Conservation (phyloP, 1,140 invertebrate genomes). For the Nebria ingens region DNA sequence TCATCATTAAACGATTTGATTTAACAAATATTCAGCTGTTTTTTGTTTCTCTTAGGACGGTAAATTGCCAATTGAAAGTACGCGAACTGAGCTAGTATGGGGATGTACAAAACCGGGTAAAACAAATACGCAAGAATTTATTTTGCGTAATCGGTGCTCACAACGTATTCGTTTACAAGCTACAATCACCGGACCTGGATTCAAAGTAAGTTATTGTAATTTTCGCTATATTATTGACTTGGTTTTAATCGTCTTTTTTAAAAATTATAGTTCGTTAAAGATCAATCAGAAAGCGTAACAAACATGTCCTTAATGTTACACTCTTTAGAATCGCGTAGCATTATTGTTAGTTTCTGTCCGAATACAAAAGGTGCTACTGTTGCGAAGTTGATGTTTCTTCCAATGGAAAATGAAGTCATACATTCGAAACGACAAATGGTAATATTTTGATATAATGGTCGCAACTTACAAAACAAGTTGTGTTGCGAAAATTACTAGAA, state of each 20-base stretch:
- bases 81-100: slow-evolving; percentile 40
- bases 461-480: no score
- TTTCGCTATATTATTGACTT: no score
- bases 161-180: slow-evolving; percentile 38
- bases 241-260: no score
- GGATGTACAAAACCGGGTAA: slow-evolving; percentile 38
- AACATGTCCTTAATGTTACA: slow-evolving; percentile 33
- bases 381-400: slow-evolving; percentile 38
- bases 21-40: background rate
- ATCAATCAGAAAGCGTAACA: slow-evolving; percentile 18
- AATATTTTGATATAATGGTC: no score
- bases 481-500: no score
- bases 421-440: slow-evolving; percentile 27
- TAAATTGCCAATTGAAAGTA: slow-evolving; percentile 38
- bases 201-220: slow-evolving; percentile 28
- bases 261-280: slow-evolving; percentile 1
- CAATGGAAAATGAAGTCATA: slow-evolving; percentile 31
- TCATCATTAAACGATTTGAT: background rate
- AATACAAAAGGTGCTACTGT: slow-evolving; percentile 32
- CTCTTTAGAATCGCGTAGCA: slow-evolving; percentile 36
- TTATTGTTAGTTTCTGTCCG: slow-evolving; percentile 37
- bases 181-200: slow-evolving; percentile 27
- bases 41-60: slow-evolving; percentile 18
- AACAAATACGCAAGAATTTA: slow-evolving; percentile 37
- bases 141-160: slow-evolving; percentile 38